Evolutionary conservation across 2,888 invertebrate species (phyloP).

Genomic region (Brenthis daphne): DNA sequence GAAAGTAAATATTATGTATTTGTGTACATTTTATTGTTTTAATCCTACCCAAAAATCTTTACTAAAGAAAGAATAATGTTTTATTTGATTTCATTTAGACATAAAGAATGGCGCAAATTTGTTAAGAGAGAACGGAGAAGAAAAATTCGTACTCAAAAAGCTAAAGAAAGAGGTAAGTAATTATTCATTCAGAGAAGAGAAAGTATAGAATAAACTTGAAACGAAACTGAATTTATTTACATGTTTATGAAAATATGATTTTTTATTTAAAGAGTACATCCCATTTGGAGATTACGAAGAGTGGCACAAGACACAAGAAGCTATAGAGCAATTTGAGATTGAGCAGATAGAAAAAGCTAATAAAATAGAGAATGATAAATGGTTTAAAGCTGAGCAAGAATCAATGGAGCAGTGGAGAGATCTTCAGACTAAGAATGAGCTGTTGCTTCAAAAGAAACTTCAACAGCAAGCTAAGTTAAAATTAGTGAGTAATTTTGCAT

Average conservation of each 20-base stretch:
- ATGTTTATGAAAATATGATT: background rate
- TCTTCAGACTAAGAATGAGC: constrained; percentile 81
- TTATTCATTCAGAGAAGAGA: background rate
- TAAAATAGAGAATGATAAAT: constrained; percentile 83
- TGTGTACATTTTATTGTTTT: constrained; percentile 26
- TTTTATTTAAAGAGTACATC: constrained; percentile 3
- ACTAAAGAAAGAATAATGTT: background rate
- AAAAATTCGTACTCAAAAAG: constrained; percentile 82
- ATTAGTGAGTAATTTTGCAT: constrained; percentile 53
- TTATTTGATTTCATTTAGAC: constrained; percentile 60
- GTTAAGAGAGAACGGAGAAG: constrained; percentile 88
- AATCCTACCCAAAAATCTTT: constrained; percentile 16
- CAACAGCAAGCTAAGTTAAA: constrained; percentile 83
- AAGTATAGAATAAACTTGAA: background rate
- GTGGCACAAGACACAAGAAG: constrained; percentile 79
- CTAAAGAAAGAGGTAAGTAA: constrained; percentile 79
- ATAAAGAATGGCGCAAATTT: constrained; percentile 87
- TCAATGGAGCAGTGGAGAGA: constrained; percentile 85
- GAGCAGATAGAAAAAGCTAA: constrained; percentile 81
- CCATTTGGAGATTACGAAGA: constrained; percentile 68
- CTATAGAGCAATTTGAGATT: constrained; percentile 75
- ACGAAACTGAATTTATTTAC: no score
- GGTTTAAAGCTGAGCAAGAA: constrained; percentile 85
- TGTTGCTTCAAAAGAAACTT: constrained; percentile 79
- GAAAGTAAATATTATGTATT: constrained; percentile 35